These are phyloP conservation scores for Pyrochroa serraticornis DNA, from an alignment of 2,888 invertebrate genomes.

Conservation along the genomic window DNA sequence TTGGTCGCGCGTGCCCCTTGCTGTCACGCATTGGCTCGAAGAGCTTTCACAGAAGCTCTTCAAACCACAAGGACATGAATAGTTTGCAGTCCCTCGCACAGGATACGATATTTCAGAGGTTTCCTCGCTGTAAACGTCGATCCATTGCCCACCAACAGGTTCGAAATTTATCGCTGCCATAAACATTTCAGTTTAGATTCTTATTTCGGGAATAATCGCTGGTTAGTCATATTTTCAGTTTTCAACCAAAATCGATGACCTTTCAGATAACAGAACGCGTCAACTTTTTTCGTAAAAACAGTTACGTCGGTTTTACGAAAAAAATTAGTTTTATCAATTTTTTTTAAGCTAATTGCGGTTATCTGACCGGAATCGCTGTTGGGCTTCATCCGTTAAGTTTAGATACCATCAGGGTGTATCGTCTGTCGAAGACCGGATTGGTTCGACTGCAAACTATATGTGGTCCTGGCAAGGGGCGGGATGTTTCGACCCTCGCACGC, in stretches of 20 bases:
- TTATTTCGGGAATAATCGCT: no score
- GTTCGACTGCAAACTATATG: slow-evolving; percentile 29
- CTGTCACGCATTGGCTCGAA: slow-evolving; percentile 42
- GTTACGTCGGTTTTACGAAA: slow-evolving; percentile 16
- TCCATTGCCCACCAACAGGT: no score
- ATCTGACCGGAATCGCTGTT: background rate
- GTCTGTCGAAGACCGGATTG: background rate
- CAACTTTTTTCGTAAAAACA: no score
- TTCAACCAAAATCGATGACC: background rate
- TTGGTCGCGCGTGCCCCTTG: slow-evolving; percentile 52
- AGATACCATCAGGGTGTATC: background rate
- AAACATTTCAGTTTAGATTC: no score
- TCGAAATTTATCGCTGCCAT: no score
- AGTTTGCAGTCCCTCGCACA: slow-evolving; percentile 27
- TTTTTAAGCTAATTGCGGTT: background rate
- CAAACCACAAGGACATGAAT: slow-evolving; percentile 19
- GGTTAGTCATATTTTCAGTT: background rate
- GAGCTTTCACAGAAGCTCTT: slow-evolving; percentile 37
- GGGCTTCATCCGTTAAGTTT: no score
- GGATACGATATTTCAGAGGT: background rate
- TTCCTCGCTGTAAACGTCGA: slow-evolving; percentile 1
- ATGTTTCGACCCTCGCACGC: slow-evolving; percentile 43
- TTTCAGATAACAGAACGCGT: no score
- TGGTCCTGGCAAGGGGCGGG: slow-evolving; percentile 41
- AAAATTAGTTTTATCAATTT: slow-evolving; percentile 2